Evolutionary conservation across 2,888 invertebrate species (phyloP), one percentile per base, ranked within the genome.

Genomic region (Leptura quadrifasciata): DNA sequence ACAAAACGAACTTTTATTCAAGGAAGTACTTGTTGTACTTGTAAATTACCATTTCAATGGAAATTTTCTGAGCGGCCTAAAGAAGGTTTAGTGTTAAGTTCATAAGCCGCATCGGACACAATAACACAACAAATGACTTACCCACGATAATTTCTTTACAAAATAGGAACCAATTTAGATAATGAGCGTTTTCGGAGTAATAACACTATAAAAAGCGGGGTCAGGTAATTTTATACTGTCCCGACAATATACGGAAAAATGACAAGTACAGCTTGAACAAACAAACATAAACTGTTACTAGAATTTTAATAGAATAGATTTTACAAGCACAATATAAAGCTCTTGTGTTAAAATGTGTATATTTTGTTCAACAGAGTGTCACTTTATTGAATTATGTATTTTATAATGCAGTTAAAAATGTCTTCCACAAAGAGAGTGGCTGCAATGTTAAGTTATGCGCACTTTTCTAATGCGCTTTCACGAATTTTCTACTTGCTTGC

Each of bases 1-100:
- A n/a, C 47, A 47, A 12, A 47, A 47, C 47, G n/a, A n/a, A 47
- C 17, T 47, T 47, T 5, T 47, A n/a, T 47, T 12, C 15, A 47
- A 15, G 47, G 15, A 20, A 20, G 21, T 57, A 20, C 15, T 21
- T 2, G 10, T 15, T 57, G 21, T 57, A 57, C 20, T 55, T 2
- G 18, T 57, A 57, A 57, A 57, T 57, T 57, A 57, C 15, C 57
- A 57, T 57, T 15, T 18, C 20, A 57, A 57, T 57, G 57, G 18
- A 3, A 17, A 10, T 57, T 57, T 57, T 8, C 15, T 20, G 21
- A 57, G 21, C 10, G 10, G 57, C 21, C 21, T 9, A 20, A 21
- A 20, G 20, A 21, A 12, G 57, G 8, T 57, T 4, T 10, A 10
- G 20, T 57, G 57, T 10, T 57, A 21, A 57, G 5, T 57, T 57